A percentile compares a stretch with the other conserved stretches of the same genome.
Evolutionary conservation across 2,797 vertebrate species (phyloP).

Genomic region (Parambassis ranga): DNA sequence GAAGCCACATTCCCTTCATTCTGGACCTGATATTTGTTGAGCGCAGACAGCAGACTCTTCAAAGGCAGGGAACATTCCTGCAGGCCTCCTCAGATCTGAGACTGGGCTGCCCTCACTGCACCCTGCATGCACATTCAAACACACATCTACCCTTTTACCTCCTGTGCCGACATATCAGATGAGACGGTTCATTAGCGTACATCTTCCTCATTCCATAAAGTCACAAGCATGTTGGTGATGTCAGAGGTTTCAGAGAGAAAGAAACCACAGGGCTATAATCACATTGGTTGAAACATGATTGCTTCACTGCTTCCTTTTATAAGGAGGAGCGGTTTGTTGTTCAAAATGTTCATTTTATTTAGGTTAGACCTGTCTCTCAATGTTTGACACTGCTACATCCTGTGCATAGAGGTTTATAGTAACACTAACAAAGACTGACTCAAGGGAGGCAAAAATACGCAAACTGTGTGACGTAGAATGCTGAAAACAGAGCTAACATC

Average conservation of each 20-base stretch:
- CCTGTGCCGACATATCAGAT: conserved; percentile 5
- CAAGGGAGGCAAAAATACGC: too few species aligned
- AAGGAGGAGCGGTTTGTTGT: too few species aligned
- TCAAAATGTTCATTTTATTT: too few species aligned
- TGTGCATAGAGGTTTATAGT: too few species aligned
- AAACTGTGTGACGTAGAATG: not conserved
- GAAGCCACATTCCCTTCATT: conserved; percentile 80
- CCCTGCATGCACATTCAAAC: conserved; percentile 23
- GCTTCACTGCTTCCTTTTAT: too few species aligned
- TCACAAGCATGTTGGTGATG: not conserved
- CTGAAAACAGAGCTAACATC: not conserved
- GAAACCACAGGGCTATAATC: not conserved
- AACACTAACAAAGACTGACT: too few species aligned
- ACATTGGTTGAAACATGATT: not conserved
- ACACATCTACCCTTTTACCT: conserved; percentile 8
- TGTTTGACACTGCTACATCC: too few species aligned
- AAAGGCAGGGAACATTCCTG: conserved; percentile 77
- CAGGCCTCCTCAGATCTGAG: conserved; percentile 73
- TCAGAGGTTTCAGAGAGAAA: not conserved
- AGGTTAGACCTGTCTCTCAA: too few species aligned
- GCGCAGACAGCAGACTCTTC: conserved; percentile 73
- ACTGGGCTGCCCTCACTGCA: conserved; percentile 56
- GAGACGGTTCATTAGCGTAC: not conserved
- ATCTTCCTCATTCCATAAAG: not conserved
- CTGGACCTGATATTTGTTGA: conserved; percentile 73